Conservation (phyloP, 2,888 invertebrate species). For the Fabriciana adippe region DNA sequence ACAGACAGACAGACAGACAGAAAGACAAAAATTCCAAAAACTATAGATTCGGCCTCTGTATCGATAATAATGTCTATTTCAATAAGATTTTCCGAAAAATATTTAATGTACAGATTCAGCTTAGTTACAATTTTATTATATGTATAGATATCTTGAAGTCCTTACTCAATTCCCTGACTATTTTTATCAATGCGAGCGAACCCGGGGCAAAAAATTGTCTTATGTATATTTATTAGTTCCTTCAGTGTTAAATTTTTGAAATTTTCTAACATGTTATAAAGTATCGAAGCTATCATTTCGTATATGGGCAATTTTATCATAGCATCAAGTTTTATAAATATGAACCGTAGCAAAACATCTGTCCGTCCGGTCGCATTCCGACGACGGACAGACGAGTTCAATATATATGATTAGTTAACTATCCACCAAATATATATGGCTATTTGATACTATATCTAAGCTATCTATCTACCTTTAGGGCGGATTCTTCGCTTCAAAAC, state of each 20-base stretch:
- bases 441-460: background rate
- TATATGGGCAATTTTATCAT: conserved; percentile 22
- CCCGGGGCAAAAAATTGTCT: no score
- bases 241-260: background rate
- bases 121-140: no score
- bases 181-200: no score
- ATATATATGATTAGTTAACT: conserved; percentile 15
- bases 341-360: conserved; percentile 42
- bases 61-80: no score
- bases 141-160: no score
- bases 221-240: background rate
- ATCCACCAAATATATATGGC: conserved; percentile 14
- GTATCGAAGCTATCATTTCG: background rate
- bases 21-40: no score
- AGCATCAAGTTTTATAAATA: conserved; percentile 29
- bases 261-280: conserved; percentile 6
- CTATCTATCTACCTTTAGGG: background rate
- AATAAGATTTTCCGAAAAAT: no score
- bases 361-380: conserved; percentile 49
- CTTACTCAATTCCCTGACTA: no score
- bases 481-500: background rate
- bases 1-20: no score
- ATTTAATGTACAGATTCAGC: no score
- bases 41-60: no score
- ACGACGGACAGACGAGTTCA: conserved; percentile 28